Evolutionary conservation across 92 coral and sea anemone species (phyloP), one percentile per base, ranked within the genome.

Genomic region (Actinostola sp.): DNA sequence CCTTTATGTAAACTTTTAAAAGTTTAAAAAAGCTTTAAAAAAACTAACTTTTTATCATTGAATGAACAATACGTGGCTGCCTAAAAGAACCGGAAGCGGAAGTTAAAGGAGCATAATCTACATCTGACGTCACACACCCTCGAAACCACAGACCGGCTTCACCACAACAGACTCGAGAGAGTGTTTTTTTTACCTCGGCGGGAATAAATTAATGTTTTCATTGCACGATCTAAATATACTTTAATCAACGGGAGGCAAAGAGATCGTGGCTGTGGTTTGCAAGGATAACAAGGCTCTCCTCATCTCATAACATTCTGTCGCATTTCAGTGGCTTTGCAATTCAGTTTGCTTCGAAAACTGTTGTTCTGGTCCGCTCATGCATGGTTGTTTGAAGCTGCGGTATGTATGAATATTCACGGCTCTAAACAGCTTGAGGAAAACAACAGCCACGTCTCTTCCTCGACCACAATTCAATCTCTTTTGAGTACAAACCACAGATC

Each of bases 401-500:
- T 50, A 66, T 68, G 29, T 50, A 68, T 68, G 62, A 68, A 68
- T 68, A 68, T 68, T 68, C 74, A 68, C 15, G 16, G 17, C 59
- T 32, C 50, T 68, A 50, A 50, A 52, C 74, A 68, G 46, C 62
- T 68, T 51, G 45, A 50, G 16, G 61, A 33, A n/a, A 68, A 51
- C 62, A 68, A 30, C 63, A 27, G 31, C 19, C 61, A 66, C 57
- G 33, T 51, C 27, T 50, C n/a, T 19, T 46, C n/a, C 58, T 32
- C 42, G 33, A 68, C 74, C 61, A 68, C 61, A 68, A 38, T 20
- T 68, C 58, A 50, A 68, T 46, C 39, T 48, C 34, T 33, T 50
- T 54, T 51, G 45, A 68, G n/a, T 68, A 39, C 10, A 51, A 51
- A 27, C 63, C 61, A 68, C 61, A 50, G 61, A 68, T 29, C 11